Conservation (phyloP, 2,797 vertebrate genomes). For the Bryconaethiops microstoma region DNA sequence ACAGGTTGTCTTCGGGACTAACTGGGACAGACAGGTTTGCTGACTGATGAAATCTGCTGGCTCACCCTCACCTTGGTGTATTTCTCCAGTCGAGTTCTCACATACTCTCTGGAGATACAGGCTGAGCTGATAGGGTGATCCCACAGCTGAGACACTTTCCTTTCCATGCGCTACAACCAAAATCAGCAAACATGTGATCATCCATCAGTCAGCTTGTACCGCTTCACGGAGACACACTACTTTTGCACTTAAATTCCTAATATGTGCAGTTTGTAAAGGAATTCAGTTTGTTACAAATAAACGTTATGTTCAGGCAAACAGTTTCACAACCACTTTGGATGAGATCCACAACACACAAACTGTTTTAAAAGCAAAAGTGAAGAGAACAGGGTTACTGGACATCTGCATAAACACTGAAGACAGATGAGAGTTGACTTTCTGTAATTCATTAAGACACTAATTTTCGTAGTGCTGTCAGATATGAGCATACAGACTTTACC, state of each 20-base stretch:
- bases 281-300: background rate
- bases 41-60: background rate
- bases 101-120: slow-evolving; percentile 65
- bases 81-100: slow-evolving; percentile 71
- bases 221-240: background rate
- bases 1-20: background rate
- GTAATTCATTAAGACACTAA: background rate
- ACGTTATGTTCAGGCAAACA: background rate
- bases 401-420: background rate
- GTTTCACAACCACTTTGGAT: background rate
- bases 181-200: background rate
- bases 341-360: background rate
- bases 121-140: slow-evolving; percentile 67
- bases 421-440: background rate
- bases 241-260: background rate
- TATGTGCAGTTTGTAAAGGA: too few relatives aligned
- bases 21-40: background rate
- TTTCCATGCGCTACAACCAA: slow-evolving; percentile 66
- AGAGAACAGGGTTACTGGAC: background rate
- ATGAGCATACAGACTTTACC: slow-evolving; percentile 71
- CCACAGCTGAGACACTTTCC: slow-evolving; percentile 77
- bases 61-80: slow-evolving; percentile 47
- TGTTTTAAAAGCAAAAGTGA: background rate
- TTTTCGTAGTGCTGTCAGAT: background rate
- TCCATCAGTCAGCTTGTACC: background rate